Evolutionary conservation across 1,140 invertebrate genomes (phyloP), one percentile per base, ranked within the genome.

Genomic region (Mesaphorura yosii): DNA sequence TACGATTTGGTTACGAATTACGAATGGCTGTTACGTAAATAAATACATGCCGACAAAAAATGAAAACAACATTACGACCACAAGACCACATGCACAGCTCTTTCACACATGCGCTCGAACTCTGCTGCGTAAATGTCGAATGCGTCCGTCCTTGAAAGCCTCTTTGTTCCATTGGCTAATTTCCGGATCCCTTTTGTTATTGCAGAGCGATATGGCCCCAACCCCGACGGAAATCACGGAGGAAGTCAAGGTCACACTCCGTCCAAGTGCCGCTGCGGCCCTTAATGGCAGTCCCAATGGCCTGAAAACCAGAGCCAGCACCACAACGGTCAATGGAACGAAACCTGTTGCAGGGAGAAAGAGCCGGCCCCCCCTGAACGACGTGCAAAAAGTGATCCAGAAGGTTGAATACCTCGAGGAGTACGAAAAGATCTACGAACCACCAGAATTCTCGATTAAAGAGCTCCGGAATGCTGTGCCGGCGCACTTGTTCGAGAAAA

Each of bases 391-490:
- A n/a, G 31, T 10, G n/a, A 34, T 34, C n/a, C 10, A 34, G 10
- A 34, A n/a, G 31, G 31, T 10, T 10, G 31, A 34, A 10, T 48
- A 34, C 19, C 26, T 17, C 20, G 25, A 6, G 5, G 25, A 48
- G 29, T 48, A 48, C 23, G 46, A 48, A 20, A 17, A 10, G 6
- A 34, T 23, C 4, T 48, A 48, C 20, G 46, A 34, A 26, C 46
- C 46, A n/a, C 46, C 46, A 34, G 29, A 27, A n/a, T 48, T 48
- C 22, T 19, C 27, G 7, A 48, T 48, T 23, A 48, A 48, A 31
- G 46, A 48, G 27, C 46, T 48, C 10, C 46, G 46, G 23, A 31
- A 48, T 26, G 6, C 27, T 31, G 20, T 48, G 10, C 46, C 46
- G 19, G 12, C 46, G 20, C 46, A 48, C 19, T 26, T 48, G 7